These are phyloP conservation scores for Puffinus mauretanicus DNA, from an alignment of 2,113 vertebrate species.

Conservation along the genomic window DNA sequence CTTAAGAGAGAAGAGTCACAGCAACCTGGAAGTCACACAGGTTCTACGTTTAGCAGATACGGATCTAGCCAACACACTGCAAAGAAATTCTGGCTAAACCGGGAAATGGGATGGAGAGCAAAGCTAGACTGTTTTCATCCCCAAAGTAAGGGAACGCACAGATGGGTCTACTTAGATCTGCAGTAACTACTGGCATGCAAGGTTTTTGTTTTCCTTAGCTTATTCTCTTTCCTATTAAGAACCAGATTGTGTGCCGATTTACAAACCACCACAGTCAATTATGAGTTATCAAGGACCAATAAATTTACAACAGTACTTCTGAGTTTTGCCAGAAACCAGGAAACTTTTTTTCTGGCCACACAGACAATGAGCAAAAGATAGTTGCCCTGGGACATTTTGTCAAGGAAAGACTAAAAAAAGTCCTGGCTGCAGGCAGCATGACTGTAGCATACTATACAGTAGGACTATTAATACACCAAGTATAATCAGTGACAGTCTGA, in stretches of 20 bases:
- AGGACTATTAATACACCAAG: neutral
- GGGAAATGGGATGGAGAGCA: neutral
- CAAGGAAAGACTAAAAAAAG: neutral
- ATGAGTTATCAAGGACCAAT: neutral
- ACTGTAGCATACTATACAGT: neutral
- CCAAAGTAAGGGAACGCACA: neutral
- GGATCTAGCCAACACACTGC: neutral
- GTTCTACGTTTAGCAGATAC: neutral
- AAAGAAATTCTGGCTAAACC: neutral
- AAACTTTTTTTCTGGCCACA: neutral
- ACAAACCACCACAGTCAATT: neutral
- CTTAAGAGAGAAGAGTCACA: neutral
- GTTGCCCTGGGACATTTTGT: neutral
- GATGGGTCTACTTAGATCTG: neutral
- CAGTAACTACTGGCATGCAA: neutral
- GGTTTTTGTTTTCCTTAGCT: neutral
- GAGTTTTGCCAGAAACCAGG: slow-evolving; percentile 2
- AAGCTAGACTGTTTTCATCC: neutral
- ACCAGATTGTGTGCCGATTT: neutral
- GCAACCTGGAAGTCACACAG: neutral
- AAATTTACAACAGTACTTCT: neutral
- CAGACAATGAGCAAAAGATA: slow-evolving; percentile 5
- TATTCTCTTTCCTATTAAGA: neutral
- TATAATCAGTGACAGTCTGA: neutral
- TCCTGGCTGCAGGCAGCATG: neutral